Evolutionary conservation across 1,140 invertebrate species (phyloP).

Genomic region (Diuraphis noxia): DNA sequence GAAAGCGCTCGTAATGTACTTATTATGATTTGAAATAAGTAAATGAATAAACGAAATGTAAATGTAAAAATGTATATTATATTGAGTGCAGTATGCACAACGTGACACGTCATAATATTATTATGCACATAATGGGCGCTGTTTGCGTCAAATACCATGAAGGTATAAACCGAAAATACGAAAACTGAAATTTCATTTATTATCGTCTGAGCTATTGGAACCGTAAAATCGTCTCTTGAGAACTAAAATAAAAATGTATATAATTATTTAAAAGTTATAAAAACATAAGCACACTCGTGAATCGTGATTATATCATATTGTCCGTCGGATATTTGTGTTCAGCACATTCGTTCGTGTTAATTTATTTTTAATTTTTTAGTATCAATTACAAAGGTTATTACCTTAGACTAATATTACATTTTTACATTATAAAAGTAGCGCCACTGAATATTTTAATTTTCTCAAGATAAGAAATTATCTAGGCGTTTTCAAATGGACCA

Average conservation of each 20-base stretch:
- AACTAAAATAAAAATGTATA: neutral
- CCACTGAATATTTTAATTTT: too few relatives aligned
- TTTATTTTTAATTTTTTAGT: too few relatives aligned
- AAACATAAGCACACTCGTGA: neutral
- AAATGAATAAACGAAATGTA: neutral
- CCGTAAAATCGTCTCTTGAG: neutral
- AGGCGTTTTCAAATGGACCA: too few relatives aligned
- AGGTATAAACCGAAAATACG: neutral
- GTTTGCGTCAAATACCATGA: neutral
- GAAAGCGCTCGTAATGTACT: neutral
- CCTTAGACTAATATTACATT: too few relatives aligned
- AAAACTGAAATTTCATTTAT: neutral
- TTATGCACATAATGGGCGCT: neutral
- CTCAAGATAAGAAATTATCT: too few relatives aligned
- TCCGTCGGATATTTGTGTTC: neutral
- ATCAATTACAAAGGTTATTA: too few relatives aligned
- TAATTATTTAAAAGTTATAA: neutral
- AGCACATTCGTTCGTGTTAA: neutral
- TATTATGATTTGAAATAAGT: neutral
- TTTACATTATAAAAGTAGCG: too few relatives aligned
- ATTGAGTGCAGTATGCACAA: neutral
- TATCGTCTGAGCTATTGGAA: neutral
- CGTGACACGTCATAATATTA: neutral
- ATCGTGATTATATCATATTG: too few relatives aligned
- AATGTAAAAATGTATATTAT: neutral